Evolutionary conservation across 2,113 vertebrate species (phyloP).

Genomic region (cat (Felis catus)): F.catus_Fca126_mat1.0 CM031415.1:90900001-90900500

Average conservation of each 20-base stretch:
- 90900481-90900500: background rate
- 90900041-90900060: background rate
- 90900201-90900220: background rate
- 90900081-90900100: background rate
- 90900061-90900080: accelerated
- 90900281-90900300: background rate
- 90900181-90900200: background rate
- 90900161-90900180: background rate
- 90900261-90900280: background rate
- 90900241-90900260: background rate
- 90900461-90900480: background rate
- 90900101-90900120: background rate
- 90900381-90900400: background rate
- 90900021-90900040: background rate
- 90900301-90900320: background rate
- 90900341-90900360: background rate
- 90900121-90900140: background rate
- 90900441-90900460: background rate
- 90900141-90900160: background rate
- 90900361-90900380: background rate
- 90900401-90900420: background rate
- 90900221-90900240: background rate
- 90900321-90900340: background rate
- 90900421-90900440: background rate
- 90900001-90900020: background rate